Base-by-base conservation (phyloP, 1,140 invertebrate species). In the Eufriesea mexicana region DNA sequence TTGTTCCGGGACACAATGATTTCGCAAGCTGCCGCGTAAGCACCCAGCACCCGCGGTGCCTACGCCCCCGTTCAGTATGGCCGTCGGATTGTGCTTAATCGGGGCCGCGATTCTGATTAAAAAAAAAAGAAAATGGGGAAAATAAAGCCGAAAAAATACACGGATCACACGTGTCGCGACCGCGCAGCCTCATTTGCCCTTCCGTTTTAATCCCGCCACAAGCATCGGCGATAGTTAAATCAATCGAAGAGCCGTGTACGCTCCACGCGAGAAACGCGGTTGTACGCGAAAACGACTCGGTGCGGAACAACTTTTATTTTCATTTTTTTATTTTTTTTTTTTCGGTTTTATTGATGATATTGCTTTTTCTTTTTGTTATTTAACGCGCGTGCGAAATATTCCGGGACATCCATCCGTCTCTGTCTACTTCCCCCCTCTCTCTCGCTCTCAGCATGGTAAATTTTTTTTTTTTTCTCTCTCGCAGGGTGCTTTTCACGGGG, bases 21-120 rank as follows among this genome's bases (percentile, higher is more conserved):
- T 89, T 89, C 73, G 84, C 88, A 89, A 89, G 70, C 84, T 89
- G 88, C 84, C 84, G 79, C 87, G 88, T 89, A 89, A 89, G 88
- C 88, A 83, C 72, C 62, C 72, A 35, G 68, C 55, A 62, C 64
- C n/a, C 76, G 72, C 77, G 67, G 61, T 80, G 73, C 77, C 74
- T 78, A 82, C 59, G 62, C 35, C 10, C 35, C 10, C 61, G 81
- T 73, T 86, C 87, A 82, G 84, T 86, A 89, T 89, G 79, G 88
- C 78, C 84, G 83, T 79, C 78, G 84, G 81, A 89, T 89, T 89
- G 80, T 61, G 88, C 87, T 89, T 88, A 89, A 89, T 89, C 88
- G 88, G 74, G 68, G 49, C 84, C 42, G 35, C 62, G 42, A 20
- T 79, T 54, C 77, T 89, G 84, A 89, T 89, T 89, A 89, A 89